Percentiles rank a stretch among this genome's conserved stretches.
These are phyloP conservation scores for Ornithoptera alexandrae DNA, from an alignment of 2,888 invertebrate species.

Conservation along the genomic window DNA sequence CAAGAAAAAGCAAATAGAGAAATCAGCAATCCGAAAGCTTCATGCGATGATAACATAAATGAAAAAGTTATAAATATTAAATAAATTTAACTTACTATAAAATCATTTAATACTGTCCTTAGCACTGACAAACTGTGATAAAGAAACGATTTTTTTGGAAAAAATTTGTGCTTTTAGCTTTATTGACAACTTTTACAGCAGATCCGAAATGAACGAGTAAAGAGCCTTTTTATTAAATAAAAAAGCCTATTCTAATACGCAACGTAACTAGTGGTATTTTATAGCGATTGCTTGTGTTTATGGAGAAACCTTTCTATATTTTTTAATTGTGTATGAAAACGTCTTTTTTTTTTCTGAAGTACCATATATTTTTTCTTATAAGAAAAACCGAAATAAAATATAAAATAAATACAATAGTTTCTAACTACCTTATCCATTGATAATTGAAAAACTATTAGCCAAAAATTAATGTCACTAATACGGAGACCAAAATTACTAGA, in stretches of 20 bases:
- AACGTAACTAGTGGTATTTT: too few species aligned
- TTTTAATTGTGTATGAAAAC: background rate
- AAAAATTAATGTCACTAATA: background rate
- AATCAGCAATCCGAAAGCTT: background rate
- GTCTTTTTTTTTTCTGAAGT: background rate
- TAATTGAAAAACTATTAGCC: background rate
- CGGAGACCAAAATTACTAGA: too few species aligned
- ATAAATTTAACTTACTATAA: background rate
- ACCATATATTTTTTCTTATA: background rate
- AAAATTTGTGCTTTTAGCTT: too few species aligned
- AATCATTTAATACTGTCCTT: conserved; percentile 24
- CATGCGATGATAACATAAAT: background rate
- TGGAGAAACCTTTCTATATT: background rate
- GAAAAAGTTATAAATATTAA: conserved; percentile 1
- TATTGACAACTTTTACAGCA: too few species aligned
- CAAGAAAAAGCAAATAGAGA: background rate
- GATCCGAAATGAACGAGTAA: too few species aligned
- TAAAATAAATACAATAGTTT: background rate
- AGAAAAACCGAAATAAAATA: background rate
- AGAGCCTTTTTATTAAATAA: too few species aligned
- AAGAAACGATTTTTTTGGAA: background rate
- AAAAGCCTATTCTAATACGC: too few species aligned
- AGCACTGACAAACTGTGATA: conserved; percentile 9
- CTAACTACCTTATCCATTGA: background rate
- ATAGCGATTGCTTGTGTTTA: too few species aligned